Evolutionary conservation across 2,797 vertebrate genomes (phyloP).

Genomic region (Pampus argenteus): DNA sequence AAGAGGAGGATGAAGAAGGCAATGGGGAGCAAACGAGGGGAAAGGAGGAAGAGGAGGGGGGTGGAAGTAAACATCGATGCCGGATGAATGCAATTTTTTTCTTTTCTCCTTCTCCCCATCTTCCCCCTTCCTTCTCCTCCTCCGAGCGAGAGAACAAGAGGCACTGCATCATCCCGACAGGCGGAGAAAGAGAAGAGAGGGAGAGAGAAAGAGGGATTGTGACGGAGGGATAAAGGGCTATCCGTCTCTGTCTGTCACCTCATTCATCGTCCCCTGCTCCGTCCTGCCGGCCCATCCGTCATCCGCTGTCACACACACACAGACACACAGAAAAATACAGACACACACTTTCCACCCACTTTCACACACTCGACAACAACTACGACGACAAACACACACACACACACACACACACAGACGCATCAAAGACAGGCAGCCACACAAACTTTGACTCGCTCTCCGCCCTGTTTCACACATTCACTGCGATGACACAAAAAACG

Average conservation of each 20-base stretch:
- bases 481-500: constrained; percentile 34
- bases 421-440: constrained; percentile 57
- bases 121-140: constrained; percentile 69
- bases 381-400: constrained; percentile 25
- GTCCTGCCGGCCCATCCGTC: constrained; percentile 94
- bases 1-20: constrained; percentile 46
- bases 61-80: constrained; percentile 76
- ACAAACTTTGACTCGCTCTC: constrained; percentile 56
- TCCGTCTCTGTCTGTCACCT: constrained; percentile 95
- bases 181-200: constrained; percentile 83
- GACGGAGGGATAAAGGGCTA: constrained; percentile 96
- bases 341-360: constrained; percentile 47
- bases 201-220: constrained; percentile 86
- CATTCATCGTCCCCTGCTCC: constrained; percentile 95
- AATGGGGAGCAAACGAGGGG: constrained; percentile 17
- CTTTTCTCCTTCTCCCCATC: constrained; percentile 68
- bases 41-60: constrained; percentile 19
- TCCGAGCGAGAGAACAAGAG: constrained; percentile 88
- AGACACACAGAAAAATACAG: constrained; percentile 45
- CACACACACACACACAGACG: constrained; percentile 18
- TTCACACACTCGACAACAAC: constrained; percentile 61
- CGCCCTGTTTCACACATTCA: constrained; percentile 69
- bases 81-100: constrained; percentile 79
- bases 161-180: constrained; percentile 99
- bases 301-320: constrained; percentile 92